Percentiles rank a stretch among this genome's conserved stretches.
Conservation (phyloP, 2,113 vertebrate genomes). For the Epinephelus cyanopodus region DNA sequence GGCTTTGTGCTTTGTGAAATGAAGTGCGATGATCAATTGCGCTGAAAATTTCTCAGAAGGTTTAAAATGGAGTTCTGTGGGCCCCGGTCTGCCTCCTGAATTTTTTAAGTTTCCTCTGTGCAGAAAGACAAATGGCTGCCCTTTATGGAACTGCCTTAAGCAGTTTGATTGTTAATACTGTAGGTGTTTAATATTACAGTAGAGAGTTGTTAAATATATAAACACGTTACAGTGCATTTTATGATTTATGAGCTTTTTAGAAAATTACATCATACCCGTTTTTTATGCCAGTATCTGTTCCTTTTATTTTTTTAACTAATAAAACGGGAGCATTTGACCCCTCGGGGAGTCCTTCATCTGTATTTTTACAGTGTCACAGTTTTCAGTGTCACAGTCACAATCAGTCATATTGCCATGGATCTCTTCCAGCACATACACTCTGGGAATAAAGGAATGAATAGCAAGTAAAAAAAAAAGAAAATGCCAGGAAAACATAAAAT, state of each 20-base stretch:
- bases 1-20: slow-evolving; percentile 72
- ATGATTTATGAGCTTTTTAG: slow-evolving; percentile 65
- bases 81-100: slow-evolving; percentile 61
- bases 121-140: slow-evolving; percentile 69
- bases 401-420: slow-evolving; percentile 66
- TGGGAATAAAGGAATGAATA: slow-evolving; percentile 69
- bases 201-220: slow-evolving; percentile 60
- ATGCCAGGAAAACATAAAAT: slow-evolving; percentile 73
- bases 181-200: slow-evolving; percentile 66
- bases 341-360: slow-evolving; percentile 34
- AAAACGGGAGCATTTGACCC: slow-evolving; percentile 46
- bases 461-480: slow-evolving; percentile 55
- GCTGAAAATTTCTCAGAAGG: slow-evolving; percentile 72
- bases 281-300: slow-evolving; percentile 33
- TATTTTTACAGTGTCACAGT: slow-evolving; percentile 65
- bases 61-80: slow-evolving; percentile 74
- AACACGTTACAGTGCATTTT: slow-evolving; percentile 48
- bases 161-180: slow-evolving; percentile 68
- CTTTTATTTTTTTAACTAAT: slow-evolving; percentile 8
- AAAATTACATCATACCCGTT: slow-evolving; percentile 62
- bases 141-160: slow-evolving; percentile 66
- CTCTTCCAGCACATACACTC: slow-evolving; percentile 60
- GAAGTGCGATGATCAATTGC: slow-evolving; percentile 78
- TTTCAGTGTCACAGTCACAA: slow-evolving; percentile 39
- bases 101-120: slow-evolving; percentile 67